Conservation (phyloP, 1,140 invertebrate species). For the Listronotus oregonensis region DNA sequence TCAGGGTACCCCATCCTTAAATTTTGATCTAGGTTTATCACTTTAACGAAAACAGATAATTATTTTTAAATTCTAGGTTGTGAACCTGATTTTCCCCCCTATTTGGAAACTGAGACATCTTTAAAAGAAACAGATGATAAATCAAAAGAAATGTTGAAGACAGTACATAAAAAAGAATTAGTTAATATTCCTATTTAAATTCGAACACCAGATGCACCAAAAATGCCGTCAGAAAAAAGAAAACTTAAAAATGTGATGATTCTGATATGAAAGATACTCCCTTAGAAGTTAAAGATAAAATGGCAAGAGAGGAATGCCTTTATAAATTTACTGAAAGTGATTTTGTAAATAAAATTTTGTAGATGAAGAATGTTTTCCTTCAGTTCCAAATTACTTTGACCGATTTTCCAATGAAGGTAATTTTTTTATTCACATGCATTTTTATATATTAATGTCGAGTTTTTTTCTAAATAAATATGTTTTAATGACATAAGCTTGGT, state of each 20-base stretch:
- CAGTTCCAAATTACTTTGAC: conserved; percentile 45
- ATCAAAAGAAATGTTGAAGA: too few species aligned
- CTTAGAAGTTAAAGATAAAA: not conserved
- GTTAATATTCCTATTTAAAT: conserved; percentile 1
- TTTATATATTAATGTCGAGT: too few species aligned
- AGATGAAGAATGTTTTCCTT: conserved; percentile 32
- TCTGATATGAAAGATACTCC: not conserved
- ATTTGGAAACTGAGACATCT: not conserved
- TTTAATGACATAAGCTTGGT: too few species aligned
- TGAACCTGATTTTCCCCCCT: conserved; percentile 47
- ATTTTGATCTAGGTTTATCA: too few species aligned
- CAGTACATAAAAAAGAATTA: too few species aligned
- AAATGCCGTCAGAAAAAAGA: conserved; percentile 11
- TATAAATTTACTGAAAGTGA: conserved; percentile 56
- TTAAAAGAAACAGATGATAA: too few species aligned
- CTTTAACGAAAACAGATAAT: too few species aligned
- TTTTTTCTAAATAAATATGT: too few species aligned
- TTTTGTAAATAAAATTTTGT: conserved; percentile 66
- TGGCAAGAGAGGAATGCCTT: not conserved
- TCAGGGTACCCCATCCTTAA: too few species aligned
- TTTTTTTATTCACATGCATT: not conserved
- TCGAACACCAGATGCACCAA: conserved; percentile 18
- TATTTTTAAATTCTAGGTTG: conserved; percentile 45
- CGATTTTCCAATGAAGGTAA: conserved; percentile 26
- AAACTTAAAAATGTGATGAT: not conserved